phyloP scores from a whole-genome alignment of 2,888 invertebrate species.

The Melanchra persicariae region DNA sequence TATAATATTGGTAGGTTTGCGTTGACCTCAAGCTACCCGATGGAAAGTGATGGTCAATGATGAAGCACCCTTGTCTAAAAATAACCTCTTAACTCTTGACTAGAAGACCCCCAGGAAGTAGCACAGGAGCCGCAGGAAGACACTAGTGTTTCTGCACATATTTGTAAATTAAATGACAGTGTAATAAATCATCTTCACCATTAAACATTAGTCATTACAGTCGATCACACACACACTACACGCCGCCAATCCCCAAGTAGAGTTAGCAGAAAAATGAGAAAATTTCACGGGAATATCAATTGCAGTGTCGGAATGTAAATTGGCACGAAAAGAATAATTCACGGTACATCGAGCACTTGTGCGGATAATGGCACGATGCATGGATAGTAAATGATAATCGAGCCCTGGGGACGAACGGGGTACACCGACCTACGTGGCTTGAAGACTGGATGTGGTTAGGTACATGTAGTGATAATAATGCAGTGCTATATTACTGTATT shows the following conservation, averaged over 20 bases:
- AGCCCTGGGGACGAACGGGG: slow-evolving; percentile 75
- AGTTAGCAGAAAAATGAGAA: slow-evolving; percentile 49
- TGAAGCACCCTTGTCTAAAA: too few species aligned
- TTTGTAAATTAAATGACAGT: not conserved
- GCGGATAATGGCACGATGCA: slow-evolving; percentile 77
- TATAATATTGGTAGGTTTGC: too few species aligned
- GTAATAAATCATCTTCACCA: slow-evolving; percentile 8
- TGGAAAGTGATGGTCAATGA: too few species aligned
- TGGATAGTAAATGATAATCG: slow-evolving; percentile 84
- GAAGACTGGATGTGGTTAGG: slow-evolving; percentile 52
- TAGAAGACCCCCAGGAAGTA: too few species aligned
- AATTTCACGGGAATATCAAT: slow-evolving; percentile 68
- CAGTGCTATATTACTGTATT: not conserved
- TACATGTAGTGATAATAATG: slow-evolving; percentile 4
- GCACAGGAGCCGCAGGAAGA: not conserved
- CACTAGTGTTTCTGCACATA: not conserved
- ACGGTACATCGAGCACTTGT: slow-evolving; percentile 62
- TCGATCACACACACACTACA: slow-evolving; percentile 6
- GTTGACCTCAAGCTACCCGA: too few species aligned
- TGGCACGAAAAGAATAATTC: slow-evolving; percentile 71
- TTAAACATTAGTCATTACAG: slow-evolving; percentile 3
- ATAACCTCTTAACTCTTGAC: too few species aligned
- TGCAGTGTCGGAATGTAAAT: slow-evolving; percentile 68
- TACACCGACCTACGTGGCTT: slow-evolving; percentile 19
- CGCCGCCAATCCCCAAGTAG: slow-evolving; percentile 36